Evolutionary conservation across 2,797 vertebrate genomes (phyloP), one percentile per base, ranked within the genome.

Genomic region (Hybognathus amarus): DNA sequence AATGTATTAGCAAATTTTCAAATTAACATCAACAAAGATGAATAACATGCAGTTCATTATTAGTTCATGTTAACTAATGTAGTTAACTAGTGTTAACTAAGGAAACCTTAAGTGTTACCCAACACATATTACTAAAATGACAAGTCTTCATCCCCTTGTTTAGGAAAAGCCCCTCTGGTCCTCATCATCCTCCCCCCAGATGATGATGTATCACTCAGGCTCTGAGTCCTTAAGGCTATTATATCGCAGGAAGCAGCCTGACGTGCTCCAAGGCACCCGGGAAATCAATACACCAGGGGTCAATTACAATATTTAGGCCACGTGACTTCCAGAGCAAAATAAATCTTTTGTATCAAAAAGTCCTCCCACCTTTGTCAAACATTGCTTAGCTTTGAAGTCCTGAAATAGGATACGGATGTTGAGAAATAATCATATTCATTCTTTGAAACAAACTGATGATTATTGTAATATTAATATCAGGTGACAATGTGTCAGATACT

Each of bases 251-350:
- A 95, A 92, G 93, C 93, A 73, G 89, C 84, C 87, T 91, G 89
- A 92, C 91, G 90, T 86, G 91, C 92, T 94, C 86, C 91, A 90
- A 94, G 82, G 90, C 89, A 90, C 77, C 87, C 85, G 79, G 79
- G 87, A 92, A 95, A 96, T 96, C 94, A 93, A 96, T 96, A 93
- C 79, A 76, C 91, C 88, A 88, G 90, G 94, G 93, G 93, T 96
- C 94, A 94, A 93, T 95, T 96, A 94, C 94, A 95, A 94, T 94
- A 94, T 92, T 93, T 94, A 94, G 91, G 90, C 94, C 93, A 95
- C 90, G 91, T 94, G 93, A 94, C 92, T 95, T 93, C 91, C 85
- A 93, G 92, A 87, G 93, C 90, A 92, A 94, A 93, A 95, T 94
- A 94, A 93, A 95, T 93, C 93, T 86, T 85, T 88, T 94, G 91